A percentile compares a stretch with the other conserved stretches of the same genome.
These are phyloP conservation scores for Megalurothrips usitatus DNA, from an alignment of 2,888 invertebrate genomes.

Conservation along the genomic window DNA sequence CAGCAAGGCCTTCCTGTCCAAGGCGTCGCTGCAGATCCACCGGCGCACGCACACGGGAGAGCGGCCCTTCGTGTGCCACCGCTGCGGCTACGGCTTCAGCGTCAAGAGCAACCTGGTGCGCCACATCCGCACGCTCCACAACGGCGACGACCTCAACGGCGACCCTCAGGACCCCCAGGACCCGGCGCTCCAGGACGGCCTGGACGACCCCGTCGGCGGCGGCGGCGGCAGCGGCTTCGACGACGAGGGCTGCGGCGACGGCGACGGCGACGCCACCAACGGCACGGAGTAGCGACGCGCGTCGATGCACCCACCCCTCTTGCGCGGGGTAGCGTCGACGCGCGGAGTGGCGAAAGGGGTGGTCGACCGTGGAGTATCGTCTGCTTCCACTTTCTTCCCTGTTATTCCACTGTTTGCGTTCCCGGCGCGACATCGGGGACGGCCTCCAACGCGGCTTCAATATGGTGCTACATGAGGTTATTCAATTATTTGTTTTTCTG, in stretches of 20 bases:
- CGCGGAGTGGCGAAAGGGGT: neutral
- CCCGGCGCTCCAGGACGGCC: neutral
- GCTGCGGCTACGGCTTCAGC: conserved; percentile 73
- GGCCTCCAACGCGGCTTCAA: no score
- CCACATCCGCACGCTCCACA: conserved; percentile 69
- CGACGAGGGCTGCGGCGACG: neutral
- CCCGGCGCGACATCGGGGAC: no score
- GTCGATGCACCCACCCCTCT: neutral
- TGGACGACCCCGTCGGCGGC: neutral
- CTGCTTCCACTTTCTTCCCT: neutral
- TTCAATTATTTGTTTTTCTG: no score
- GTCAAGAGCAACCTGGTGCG: conserved; percentile 71
- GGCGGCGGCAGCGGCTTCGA: neutral
- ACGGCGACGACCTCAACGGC: conserved; percentile 40
- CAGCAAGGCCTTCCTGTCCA: conserved; percentile 8
- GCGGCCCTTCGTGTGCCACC: conserved; percentile 67
- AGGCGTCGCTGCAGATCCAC: conserved; percentile 46
- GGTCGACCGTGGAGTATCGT: neutral
- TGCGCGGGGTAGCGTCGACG: neutral
- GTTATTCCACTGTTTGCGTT: no score
- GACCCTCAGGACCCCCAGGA: neutral
- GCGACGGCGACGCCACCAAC: neutral
- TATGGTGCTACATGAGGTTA: no score
- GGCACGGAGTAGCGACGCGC: neutral
- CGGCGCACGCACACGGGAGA: conserved; percentile 72